A percentile compares a stretch with the other conserved stretches of the same genome.
Conservation (phyloP, 2,797 vertebrate species). For the Clarias pachynema region DNA sequence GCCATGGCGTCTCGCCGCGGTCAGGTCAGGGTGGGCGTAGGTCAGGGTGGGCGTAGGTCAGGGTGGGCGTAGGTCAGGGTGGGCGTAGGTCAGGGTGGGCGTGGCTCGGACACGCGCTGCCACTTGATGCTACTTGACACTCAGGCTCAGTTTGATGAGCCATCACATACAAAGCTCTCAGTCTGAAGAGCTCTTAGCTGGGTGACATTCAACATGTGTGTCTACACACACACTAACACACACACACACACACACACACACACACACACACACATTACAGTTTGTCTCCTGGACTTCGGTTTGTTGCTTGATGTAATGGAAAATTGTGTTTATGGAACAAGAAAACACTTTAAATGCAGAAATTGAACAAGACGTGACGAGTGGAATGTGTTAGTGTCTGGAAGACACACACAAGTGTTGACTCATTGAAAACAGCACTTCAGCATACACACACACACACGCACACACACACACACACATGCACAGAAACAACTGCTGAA, state of each 20-base stretch:
- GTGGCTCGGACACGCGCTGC: background rate
- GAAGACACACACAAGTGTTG: conserved; percentile 39
- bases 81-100: too few species aligned
- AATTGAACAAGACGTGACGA: conserved; percentile 65
- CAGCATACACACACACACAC: conserved; percentile 9
- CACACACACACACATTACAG: background rate
- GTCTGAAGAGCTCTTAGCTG: background rate
- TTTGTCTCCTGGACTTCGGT: background rate
- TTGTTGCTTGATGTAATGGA: conserved; percentile 63
- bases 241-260: background rate
- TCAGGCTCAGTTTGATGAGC: background rate
- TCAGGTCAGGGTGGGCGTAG: background rate
- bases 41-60: too few species aligned
- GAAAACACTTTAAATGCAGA: conserved; percentile 32
- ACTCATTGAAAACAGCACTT: conserved; percentile 63
- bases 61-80: too few species aligned
- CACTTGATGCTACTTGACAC: background rate
- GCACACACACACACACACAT: background rate
- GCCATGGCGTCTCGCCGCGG: background rate
- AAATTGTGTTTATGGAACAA: background rate
- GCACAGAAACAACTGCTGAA: background rate
- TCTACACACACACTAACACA: background rate
- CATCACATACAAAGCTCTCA: background rate
- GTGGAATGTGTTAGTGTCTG: conserved; percentile 49
- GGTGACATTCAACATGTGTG: background rate